Evolutionary conservation across 1,140 invertebrate species (phyloP).

Genomic region (Drosophila murphyi): DNA sequence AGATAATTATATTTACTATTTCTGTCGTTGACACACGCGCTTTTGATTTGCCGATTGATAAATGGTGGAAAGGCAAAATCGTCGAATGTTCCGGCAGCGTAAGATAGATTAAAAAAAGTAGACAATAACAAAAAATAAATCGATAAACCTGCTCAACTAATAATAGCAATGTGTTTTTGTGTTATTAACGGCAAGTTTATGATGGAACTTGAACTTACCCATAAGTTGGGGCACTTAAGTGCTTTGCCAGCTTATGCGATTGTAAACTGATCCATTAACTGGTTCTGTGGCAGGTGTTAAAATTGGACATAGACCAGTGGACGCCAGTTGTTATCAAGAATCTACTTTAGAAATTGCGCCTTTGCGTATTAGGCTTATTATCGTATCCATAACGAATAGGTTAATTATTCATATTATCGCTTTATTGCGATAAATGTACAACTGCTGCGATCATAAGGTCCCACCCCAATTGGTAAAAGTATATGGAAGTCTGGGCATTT

Average conservation of each 20-base stretch:
- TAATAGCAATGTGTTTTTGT: conserved; percentile 3
- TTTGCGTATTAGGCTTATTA: conserved; percentile 19
- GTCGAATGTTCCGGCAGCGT: conserved; percentile 36
- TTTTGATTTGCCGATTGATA: conserved; percentile 17
- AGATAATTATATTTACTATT: conserved; percentile 12
- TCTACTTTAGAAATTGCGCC: neutral
- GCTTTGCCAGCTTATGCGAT: neutral
- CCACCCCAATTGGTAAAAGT: neutral
- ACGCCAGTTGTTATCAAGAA: conserved; percentile 34
- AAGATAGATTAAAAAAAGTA: neutral
- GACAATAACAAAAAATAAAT: neutral
- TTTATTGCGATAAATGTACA: conserved; percentile 9
- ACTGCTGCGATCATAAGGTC: neutral
- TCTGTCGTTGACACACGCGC: conserved; percentile 16
- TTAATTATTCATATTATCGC: conserved; percentile 26
- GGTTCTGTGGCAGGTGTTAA: conserved; percentile 20
- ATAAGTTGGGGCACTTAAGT: neutral
- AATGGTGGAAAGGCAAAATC: conserved; percentile 21
- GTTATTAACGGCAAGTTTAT: conserved; percentile 3
- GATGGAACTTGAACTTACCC: neutral
- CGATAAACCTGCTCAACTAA: neutral
- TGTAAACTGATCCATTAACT: neutral
- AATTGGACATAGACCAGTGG: conserved; percentile 26
- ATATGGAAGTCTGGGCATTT: conserved; percentile 12
- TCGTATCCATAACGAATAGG: conserved; percentile 7